These are phyloP conservation scores for Donacobius atricapilla DNA, from an alignment of 2,113 vertebrate genomes.

Conservation along the genomic window DNA sequence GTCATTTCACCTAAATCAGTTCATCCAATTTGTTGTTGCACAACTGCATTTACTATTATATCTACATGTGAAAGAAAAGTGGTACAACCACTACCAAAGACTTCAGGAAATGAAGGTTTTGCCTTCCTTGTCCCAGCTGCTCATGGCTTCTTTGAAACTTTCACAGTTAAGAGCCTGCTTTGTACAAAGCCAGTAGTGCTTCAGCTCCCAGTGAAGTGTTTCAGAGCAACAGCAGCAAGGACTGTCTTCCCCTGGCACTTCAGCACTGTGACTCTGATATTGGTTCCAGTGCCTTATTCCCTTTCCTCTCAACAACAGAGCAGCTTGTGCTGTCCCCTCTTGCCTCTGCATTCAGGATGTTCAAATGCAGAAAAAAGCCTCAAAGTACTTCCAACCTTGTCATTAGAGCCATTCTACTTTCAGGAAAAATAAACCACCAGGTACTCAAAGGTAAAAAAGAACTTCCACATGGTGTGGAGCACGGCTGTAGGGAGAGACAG, in stretches of 20 bases:
- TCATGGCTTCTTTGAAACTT: not conserved
- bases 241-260: not conserved
- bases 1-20: not conserved
- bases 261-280: rapidly evolving
- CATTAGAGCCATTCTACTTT: not conserved
- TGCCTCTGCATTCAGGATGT: not conserved
- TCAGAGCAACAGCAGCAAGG: not conserved
- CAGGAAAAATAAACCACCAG: not conserved
- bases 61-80: not conserved
- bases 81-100: not conserved
- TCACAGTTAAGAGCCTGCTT: not conserved
- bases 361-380: not conserved
- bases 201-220: not conserved
- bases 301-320: not conserved
- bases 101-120: not conserved
- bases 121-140: not conserved
- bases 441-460: not conserved
- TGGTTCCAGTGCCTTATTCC: not conserved
- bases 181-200: not conserved
- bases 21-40: not conserved
- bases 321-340: not conserved
- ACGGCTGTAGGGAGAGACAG: not conserved
- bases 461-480: not conserved
- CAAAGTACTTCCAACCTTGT: not conserved
- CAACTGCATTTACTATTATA: rapidly evolving